These are phyloP conservation scores for Botia almorhae DNA, from an alignment of 2,797 vertebrate species.

Conservation along the genomic window DNA sequence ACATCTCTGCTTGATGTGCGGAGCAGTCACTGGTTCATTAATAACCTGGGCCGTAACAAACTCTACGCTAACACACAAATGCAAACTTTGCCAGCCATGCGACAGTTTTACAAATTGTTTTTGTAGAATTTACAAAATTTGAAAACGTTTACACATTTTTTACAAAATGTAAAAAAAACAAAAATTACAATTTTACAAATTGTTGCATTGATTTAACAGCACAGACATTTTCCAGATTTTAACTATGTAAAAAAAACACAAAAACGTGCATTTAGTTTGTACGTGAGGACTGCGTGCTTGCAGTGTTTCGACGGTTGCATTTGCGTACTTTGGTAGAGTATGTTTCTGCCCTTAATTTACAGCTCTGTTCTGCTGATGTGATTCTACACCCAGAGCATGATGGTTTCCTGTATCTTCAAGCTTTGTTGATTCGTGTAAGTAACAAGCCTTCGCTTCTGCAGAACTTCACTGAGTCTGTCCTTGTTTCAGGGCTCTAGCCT, in stretches of 20 bases:
- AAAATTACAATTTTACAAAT: no score
- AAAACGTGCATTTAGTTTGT: no score
- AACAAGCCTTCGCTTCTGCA: not conserved
- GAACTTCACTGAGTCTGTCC: conserved; percentile 13
- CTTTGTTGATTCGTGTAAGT: conserved; percentile 7
- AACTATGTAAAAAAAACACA: no score
- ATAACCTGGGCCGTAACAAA: conserved; percentile 17
- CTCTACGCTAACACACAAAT: conserved; percentile 15
- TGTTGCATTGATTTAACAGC: no score
- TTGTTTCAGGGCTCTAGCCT: conserved; percentile 85
- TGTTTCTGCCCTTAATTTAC: conserved; percentile 30
- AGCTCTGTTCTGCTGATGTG: conserved; percentile 32
- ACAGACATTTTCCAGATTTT: no score
- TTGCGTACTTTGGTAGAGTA: conserved; percentile 5
- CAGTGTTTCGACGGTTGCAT: not conserved
- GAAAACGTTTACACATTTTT: no score
- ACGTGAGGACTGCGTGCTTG: no score
- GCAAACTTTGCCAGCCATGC: conserved; percentile 2
- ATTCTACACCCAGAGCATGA: conserved; percentile 49
- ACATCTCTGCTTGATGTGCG: conserved; percentile 29
- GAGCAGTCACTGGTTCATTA: conserved; percentile 19
- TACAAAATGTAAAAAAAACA: no score
- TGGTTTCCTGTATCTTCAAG: conserved; percentile 34
- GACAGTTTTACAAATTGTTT: not conserved
- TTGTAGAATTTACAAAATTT: no score